Evolutionary conservation across 2,797 vertebrate genomes (phyloP).

Genomic region (Coracias cyanogaster): DNA sequence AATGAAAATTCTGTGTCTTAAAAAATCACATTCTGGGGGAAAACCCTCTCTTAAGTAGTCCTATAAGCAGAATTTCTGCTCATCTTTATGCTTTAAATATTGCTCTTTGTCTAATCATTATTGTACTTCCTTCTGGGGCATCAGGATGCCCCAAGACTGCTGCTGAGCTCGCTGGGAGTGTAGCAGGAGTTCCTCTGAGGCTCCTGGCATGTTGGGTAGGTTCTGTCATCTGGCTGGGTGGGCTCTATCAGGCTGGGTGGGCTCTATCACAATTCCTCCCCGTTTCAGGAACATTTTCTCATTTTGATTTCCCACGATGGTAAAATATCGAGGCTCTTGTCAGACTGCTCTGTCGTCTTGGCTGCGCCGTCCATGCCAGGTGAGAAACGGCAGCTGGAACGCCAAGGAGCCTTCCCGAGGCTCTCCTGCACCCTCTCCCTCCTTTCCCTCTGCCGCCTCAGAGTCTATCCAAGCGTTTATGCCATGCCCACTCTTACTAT

Average conservation of each 20-base stretch:
- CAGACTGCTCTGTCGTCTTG: not conserved
- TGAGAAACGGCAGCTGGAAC: not conserved
- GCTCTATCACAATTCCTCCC: rapidly evolving
- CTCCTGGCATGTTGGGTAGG: not conserved
- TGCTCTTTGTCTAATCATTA: rapidly evolving
- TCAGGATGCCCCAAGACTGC: not conserved
- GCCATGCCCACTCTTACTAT: not conserved
- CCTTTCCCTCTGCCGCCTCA: not conserved
- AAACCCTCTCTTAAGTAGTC: not conserved
- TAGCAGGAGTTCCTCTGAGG: not conserved
- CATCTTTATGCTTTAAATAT: not conserved
- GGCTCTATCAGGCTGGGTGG: not conserved
- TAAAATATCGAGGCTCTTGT: not conserved
- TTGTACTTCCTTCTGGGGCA: not conserved
- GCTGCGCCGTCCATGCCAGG: rapidly evolving
- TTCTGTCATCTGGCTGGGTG: too few species aligned
- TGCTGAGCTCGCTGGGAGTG: rapidly evolving
- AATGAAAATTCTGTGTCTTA: not conserved
- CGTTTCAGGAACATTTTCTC: rapidly evolving
- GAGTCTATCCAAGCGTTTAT: not conserved
- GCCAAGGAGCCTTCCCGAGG: not conserved
- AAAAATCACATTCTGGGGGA: not conserved
- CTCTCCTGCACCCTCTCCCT: rapidly evolving
- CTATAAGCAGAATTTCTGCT: not conserved
- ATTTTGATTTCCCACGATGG: not conserved